Evolutionary conservation across 2,888 invertebrate species (phyloP).

Genomic region (Steinernema scapterisci): DNA sequence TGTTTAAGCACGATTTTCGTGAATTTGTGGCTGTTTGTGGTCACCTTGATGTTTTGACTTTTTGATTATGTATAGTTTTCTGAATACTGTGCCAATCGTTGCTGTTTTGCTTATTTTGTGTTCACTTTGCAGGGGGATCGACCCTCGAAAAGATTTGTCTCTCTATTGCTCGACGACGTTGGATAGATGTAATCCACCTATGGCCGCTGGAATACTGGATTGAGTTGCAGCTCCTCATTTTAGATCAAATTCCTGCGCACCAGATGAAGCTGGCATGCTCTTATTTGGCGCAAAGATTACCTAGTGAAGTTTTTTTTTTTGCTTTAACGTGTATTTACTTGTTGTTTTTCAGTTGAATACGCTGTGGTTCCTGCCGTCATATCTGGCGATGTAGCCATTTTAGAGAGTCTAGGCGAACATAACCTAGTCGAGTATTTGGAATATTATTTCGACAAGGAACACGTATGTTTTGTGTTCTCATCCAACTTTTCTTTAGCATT

Average conservation of each 20-base stretch:
- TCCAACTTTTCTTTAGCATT: not conserved
- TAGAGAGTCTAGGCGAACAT: not conserved
- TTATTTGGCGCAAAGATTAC: not conserved
- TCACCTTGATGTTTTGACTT: no score
- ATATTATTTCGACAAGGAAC: not conserved
- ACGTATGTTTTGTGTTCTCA: not conserved
- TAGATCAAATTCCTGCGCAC: not conserved
- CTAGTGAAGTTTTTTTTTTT: no score
- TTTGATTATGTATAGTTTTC: no score
- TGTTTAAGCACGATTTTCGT: no score
- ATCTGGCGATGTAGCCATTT: not conserved
- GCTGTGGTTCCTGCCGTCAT: slow-evolving; percentile 4
- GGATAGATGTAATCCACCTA: not conserved
- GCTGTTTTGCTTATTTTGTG: no score
- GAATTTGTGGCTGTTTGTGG: no score
- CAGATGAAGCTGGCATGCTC: not conserved
- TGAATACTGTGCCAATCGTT: no score
- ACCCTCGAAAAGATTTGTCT: not conserved
- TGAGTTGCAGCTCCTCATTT: not conserved
- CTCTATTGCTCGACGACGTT: not conserved
- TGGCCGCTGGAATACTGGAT: not conserved
- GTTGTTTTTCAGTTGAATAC: not conserved
- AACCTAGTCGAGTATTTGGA: not conserved
- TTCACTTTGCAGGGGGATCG: not conserved
- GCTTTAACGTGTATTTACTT: no score